Evolutionary conservation across 2,797 vertebrate genomes (phyloP).

Genomic region (Semotilus atromaculatus): DNA sequence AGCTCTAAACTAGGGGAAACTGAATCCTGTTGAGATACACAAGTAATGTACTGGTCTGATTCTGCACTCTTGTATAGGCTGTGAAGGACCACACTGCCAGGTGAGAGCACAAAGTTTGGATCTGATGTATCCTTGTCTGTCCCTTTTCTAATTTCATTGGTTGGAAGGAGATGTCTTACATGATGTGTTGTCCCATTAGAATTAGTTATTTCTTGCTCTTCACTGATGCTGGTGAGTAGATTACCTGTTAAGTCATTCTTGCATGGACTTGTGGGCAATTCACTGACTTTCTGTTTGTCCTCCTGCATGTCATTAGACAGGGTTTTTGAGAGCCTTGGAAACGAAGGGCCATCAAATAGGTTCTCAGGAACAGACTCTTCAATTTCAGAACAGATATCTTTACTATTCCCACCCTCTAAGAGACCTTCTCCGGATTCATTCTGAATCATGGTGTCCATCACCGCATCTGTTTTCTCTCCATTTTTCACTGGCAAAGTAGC

Average conservation of each 20-base stretch:
- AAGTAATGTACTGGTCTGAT: conserved; percentile 72
- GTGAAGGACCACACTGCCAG: conserved; percentile 57
- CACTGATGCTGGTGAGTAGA: conserved; percentile 13
- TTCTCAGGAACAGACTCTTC: conserved; percentile 13
- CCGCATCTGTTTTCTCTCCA: background rate
- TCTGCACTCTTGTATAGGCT: conserved; percentile 68
- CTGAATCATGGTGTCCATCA: background rate
- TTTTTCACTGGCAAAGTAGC: background rate
- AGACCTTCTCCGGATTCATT: conserved; percentile 7
- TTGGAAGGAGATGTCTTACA: conserved; percentile 1
- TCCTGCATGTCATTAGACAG: conserved; percentile 5
- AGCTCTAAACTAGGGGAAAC: conserved; percentile 24
- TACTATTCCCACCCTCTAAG: background rate
- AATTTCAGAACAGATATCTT: background rate
- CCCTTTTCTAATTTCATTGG: background rate
- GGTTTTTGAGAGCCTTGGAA: conserved; percentile 51
- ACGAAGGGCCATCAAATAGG: conserved; percentile 58
- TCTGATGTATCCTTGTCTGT: conserved; percentile 4
- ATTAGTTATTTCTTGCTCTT: conserved; percentile 8
- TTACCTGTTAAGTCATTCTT: background rate
- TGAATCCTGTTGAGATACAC: conserved; percentile 60
- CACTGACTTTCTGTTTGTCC: conserved; percentile 2
- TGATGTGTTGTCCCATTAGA: background rate
- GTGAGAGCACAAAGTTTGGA: conserved; percentile 52
- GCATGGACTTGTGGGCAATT: conserved; percentile 67